Conservation (phyloP, 2,797 vertebrate species). For the Phataginus tricuspis region DNA sequence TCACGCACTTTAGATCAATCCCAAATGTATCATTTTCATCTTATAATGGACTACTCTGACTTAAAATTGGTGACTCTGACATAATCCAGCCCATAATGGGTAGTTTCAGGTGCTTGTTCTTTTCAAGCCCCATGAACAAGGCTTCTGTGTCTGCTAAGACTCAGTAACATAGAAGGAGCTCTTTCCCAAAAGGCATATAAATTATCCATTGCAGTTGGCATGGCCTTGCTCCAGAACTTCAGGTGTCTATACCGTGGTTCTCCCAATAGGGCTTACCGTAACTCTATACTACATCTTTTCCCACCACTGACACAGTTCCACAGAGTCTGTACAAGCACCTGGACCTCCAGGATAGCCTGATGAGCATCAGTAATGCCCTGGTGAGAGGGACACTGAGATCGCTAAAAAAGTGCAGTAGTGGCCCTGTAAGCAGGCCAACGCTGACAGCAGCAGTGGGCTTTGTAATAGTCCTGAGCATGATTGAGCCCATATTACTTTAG, state of each 20-base stretch:
- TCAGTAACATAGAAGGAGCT: background rate
- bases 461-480: background rate
- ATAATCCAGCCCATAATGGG: background rate
- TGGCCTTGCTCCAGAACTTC: background rate
- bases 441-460: background rate
- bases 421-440: background rate
- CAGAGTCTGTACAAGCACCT: background rate
- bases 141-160: background rate
- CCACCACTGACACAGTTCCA: background rate
- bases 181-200: background rate
- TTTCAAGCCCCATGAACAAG: background rate
- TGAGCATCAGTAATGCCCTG: background rate
- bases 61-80: background rate
- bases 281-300: background rate
- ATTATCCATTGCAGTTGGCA: background rate
- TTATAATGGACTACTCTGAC: background rate
- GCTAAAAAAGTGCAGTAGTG: background rate
- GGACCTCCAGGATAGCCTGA: background rate
- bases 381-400: background rate
- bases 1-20: background rate
- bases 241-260: background rate
- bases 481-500: background rate
- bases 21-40: background rate
- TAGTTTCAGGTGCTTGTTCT: background rate
- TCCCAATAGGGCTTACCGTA: background rate